Evolutionary conservation across 2,113 vertebrate genomes (phyloP), one percentile per base, ranked within the genome.

Genomic region (Pachypanchax playfairii): DNA sequence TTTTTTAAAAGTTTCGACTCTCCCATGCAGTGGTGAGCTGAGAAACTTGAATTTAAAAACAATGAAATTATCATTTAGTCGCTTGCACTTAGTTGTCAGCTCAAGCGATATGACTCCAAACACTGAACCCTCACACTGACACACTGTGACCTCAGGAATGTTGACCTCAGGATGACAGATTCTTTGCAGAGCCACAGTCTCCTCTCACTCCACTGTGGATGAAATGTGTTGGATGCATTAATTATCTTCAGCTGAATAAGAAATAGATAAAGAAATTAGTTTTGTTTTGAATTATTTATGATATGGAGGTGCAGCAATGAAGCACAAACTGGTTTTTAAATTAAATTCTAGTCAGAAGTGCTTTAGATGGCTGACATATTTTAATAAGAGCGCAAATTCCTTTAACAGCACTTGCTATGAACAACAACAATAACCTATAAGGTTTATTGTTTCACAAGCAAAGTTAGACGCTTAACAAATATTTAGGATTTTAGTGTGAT

Each of bases 101-200:
- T 28, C 22, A 11, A 29, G 33, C 35, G n/a, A 10, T n/a, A n/a
- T 15, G 25, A 17, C 6, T 6, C 15, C 31, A 22, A 56, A 51
- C 48, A 18, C 17, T 58, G 22, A 50, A 21, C 42, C 52, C 54
- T 48, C 20, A 61, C 18, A 63, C 28, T 21, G 17, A 22, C 48
- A 62, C 18, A 26, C 51, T 75, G 50, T 65, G 59, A 83, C 81
- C 81, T 79, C 81, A 81, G 59, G 64, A 84, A 85, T 81, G 60
- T 75, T 85, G 49, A 83, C 73, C 79, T 59, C n/a, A 1, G n/a
- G 46, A 53, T 36, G 56, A 58, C 28, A 77, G 48, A 80, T 84
- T 73, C 79, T 73, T 88, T 64, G 31, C 15, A 1, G 11, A 66
- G 71, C 65, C 65, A 42, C 44, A 57, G 26, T 59, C 69, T 49